Base-by-base conservation (phyloP, 2,113 vertebrate species). In the Bubo blakistoni region DNA sequence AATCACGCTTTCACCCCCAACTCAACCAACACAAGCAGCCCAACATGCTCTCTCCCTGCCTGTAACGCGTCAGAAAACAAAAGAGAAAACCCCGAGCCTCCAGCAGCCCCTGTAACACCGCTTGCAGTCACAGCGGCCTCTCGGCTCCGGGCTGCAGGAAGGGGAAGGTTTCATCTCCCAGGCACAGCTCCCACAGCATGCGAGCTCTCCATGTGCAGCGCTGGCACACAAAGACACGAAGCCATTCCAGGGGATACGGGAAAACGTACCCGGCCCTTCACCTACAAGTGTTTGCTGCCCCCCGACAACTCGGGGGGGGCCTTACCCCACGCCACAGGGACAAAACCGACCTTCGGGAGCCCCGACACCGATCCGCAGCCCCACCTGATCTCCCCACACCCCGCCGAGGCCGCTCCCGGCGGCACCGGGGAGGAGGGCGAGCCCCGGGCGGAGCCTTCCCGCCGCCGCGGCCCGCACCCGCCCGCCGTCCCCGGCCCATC, bases 41-140 rank as follows among this genome's bases (percentile, higher is more conserved):
- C n/a, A 81, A 16, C 22, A 7, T 5, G 11, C 14, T 21, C 63
- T 4, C 6, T 13, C 49, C 52, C 15, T 6, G 52, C 21, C 46
- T 22, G 42, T 4, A 13, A 30, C 20, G 1, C 2, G 1, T 0
- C 19, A 5, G 59, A 3, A 6, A 8, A 11, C 27, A 15, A 16
- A 11, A 3, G 38, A 10, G 32, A 9, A 5, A 38, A 36, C 17
- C 76, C 40, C 62, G 16, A 20, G 54, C n/a, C 42, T 11, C 13
- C 42, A 16, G 20, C 9, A 20, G 3, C 1, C 36, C 3, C 13
- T 4, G 7, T 4, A 2, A 16, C 0, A 3, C 8, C 14, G 22
- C 32, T 1, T 5, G 29, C 1, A 18, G 4, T 2, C 58, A 16
- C 3, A 29, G 9, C 76, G 13, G 30, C 44, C 51, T 7, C 34